Conservation (phyloP, 2,888 invertebrate species). For the Abscondita cerata region DNA sequence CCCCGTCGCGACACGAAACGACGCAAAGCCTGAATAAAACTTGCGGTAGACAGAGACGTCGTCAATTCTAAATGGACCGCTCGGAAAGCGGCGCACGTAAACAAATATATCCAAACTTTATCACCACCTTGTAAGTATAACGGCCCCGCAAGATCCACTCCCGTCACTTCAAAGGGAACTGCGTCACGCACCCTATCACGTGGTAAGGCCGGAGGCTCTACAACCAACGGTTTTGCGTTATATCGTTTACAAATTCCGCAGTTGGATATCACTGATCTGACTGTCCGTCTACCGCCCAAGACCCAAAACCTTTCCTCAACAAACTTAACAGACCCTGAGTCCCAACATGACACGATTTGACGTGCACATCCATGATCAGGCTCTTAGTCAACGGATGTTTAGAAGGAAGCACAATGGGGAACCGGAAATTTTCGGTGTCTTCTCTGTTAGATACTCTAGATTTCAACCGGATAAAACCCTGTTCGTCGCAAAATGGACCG, state of each 20-base stretch:
- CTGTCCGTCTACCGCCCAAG: conserved; percentile 36
- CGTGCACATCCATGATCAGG: conserved; percentile 28
- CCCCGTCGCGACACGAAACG: conserved; percentile 37
- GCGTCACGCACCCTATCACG: conserved; percentile 23
- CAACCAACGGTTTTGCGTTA: conserved; percentile 35
- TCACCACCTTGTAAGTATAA: too few relatives aligned
- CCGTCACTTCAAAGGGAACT: too few relatives aligned
- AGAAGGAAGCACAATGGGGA: conserved; percentile 43
- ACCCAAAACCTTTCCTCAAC: conserved; percentile 42
- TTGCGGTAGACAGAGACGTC: conserved; percentile 39
- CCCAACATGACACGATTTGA: conserved; percentile 20
- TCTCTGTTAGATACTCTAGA: conserved; percentile 31
- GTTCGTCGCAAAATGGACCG: not conserved
- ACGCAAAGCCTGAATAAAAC: conserved; percentile 45
- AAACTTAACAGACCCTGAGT: conserved; percentile 39
- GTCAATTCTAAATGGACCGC: conserved; percentile 53
- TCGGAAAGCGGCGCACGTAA: too few relatives aligned
- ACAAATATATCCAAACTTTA: too few relatives aligned
- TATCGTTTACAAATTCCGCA: conserved; percentile 46
- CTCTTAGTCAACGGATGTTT: conserved; percentile 39
- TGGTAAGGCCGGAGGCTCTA: not conserved
- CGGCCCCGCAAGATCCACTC: too few relatives aligned
- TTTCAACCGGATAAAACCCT: conserved; percentile 26
- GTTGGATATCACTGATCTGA: conserved; percentile 24
- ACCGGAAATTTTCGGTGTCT: conserved; percentile 38